Evolutionary conservation across 1,140 invertebrate genomes (phyloP).

Genomic region (Myzus persicae): DNA sequence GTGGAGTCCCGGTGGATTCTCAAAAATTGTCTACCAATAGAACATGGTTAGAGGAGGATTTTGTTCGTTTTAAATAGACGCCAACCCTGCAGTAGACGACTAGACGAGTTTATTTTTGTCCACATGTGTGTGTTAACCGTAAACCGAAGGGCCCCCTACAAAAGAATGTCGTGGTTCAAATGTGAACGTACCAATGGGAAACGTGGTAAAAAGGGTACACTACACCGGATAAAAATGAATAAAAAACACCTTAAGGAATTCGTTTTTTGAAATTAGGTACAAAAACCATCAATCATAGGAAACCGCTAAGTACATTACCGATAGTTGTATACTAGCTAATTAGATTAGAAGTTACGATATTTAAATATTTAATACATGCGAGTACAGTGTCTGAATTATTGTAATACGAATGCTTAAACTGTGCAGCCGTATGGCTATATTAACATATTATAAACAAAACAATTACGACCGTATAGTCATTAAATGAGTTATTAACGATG

Average conservation of each 20-base stretch:
- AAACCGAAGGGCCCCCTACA: background rate
- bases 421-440: background rate
- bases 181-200: constrained; percentile 30
- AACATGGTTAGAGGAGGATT: constrained; percentile 28
- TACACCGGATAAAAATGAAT: background rate
- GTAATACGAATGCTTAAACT: background rate
- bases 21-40: constrained; percentile 44
- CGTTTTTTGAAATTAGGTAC: background rate
- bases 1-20: constrained; percentile 7
- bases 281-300: background rate
- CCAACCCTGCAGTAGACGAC: constrained; percentile 35
- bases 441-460: background rate
- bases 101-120: constrained; percentile 35
- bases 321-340: no score
- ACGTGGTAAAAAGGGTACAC: background rate
- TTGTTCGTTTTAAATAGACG: constrained; percentile 38
- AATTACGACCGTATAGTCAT: background rate
- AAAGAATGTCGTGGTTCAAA: background rate
- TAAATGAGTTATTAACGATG: background rate
- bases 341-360: no score
- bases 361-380: no score
- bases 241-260: background rate
- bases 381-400: background rate
- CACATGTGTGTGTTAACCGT: background rate
- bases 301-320: no score